Evolutionary conservation across 92 coral and sea anemone species (phyloP).

Genomic region (Zoanthus solanderi): DNA sequence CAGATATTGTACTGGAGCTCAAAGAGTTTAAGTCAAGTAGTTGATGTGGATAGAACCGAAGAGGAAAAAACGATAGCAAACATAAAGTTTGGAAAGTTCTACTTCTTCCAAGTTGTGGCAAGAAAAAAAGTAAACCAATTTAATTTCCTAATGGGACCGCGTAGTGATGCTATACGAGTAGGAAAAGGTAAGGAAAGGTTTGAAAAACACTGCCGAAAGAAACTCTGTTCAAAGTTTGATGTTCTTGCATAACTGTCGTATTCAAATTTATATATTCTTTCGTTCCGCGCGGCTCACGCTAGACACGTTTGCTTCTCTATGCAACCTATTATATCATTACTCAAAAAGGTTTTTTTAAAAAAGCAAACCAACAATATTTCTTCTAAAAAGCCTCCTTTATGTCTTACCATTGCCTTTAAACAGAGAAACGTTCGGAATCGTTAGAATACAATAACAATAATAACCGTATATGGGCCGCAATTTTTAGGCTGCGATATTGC

Average conservation of each 20-base stretch:
- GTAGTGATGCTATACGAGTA: conserved; percentile 62
- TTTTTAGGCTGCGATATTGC: too few relatives aligned
- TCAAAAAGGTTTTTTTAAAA: too few relatives aligned
- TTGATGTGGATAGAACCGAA: conserved; percentile 74
- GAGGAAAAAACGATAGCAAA: conserved; percentile 49
- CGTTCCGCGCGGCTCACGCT: background rate
- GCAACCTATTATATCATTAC: too few relatives aligned
- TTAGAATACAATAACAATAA: too few relatives aligned
- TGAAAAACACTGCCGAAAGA: background rate
- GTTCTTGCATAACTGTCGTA: background rate
- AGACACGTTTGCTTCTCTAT: too few relatives aligned
- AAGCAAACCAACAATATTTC: too few relatives aligned
- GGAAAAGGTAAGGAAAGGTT: conserved; percentile 68
- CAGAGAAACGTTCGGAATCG: too few relatives aligned
- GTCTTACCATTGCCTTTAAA: too few relatives aligned
- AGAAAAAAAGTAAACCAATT: conserved; percentile 67
- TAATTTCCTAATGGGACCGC: conserved; percentile 79
- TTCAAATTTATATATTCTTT: too few relatives aligned
- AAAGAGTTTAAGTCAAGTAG: conserved; percentile 8
- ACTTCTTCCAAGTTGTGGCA: conserved; percentile 77
- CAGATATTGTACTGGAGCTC: conserved; percentile 77
- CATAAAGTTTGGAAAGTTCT: conserved; percentile 47
- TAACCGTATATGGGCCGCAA: too few relatives aligned
- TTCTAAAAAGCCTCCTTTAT: too few relatives aligned
- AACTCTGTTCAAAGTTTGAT: background rate